Evolutionary conservation across 92 coral and sea anemone genomes (phyloP).

Genomic region (Ricordea florida): DNA sequence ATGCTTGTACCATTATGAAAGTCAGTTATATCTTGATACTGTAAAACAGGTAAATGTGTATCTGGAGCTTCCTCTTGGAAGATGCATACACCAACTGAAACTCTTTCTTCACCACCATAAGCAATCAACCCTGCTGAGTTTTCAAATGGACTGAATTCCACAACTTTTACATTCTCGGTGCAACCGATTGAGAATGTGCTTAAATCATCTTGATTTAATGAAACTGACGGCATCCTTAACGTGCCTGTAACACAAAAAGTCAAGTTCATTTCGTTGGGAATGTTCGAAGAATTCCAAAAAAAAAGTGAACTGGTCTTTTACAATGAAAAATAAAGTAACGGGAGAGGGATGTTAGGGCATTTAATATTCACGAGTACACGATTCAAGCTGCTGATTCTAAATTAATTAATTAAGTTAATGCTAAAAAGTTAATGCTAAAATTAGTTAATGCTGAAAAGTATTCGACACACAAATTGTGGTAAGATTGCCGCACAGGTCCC

Average conservation of each 20-base stretch:
- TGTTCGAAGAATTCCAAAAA: no score
- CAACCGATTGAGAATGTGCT: conserved; percentile 88
- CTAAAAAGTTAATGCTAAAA: no score
- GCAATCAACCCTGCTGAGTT: conserved; percentile 78
- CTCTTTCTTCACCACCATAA: conserved; percentile 86
- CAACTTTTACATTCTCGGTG: conserved; percentile 81
- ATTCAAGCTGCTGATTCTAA: no score
- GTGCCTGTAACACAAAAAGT: background rate
- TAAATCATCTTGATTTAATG: conserved; percentile 34
- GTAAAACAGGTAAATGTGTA: conserved; percentile 66
- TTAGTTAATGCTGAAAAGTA: no score
- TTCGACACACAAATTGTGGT: no score
- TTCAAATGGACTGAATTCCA: conserved; percentile 91
- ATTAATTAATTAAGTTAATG: no score
- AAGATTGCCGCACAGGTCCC: no score
- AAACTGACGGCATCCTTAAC: conserved; percentile 5
- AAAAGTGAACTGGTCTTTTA: no score
- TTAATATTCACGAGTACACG: no score
- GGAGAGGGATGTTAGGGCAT: no score
- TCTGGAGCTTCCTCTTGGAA: conserved; percentile 80
- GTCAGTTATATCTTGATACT: conserved; percentile 90
- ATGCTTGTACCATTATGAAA: conserved; percentile 89
- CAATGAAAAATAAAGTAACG: no score
- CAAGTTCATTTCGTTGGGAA: no score
- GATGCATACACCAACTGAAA: conserved; percentile 75